Base-by-base conservation (phyloP, 2,888 invertebrate species). In the Eristalis intricaria region DNA sequence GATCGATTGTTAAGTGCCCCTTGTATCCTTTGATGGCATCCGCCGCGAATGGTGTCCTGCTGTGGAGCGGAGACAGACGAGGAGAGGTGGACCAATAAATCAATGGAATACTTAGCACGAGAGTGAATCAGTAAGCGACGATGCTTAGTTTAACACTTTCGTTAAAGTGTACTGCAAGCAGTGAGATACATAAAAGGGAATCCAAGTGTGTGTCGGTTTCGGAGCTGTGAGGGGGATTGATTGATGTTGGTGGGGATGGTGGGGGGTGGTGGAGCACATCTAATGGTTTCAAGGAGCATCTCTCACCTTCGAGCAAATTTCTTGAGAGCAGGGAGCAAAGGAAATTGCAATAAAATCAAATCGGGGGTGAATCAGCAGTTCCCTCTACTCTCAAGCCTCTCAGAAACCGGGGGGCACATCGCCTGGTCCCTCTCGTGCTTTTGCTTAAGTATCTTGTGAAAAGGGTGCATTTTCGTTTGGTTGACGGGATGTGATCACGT, bases 1-100 rank as follows among this genome's bases (percentile, higher is more conserved):
- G 78, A 79, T 75, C 86, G 82, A 83, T 82, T 86, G 77, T 61
- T 75, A 78, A 86, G 82, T 79, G 86, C 70, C 77, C 60, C 71
- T 69, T 23, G 29, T 40, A 32, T 58, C 43, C 19, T 66, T 60
- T 7, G 2, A 11, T 35, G 10, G 58, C 50, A 50, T 13, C 15
- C n/a, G 7, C 50, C 19, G 50, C 19, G 64, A 43, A 8, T 8
- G 66, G 3, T 11, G 11, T 11, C 61, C 71, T 38, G 38, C 29
- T 19, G 26, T 19, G 26, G 26, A 38, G 32, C 1, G 1, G 32
- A 10, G 10, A 4, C 0, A 1, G 35, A 35, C 22, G 50, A 64
- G 58, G 50, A 29, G 26, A 29, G 26, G 35, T 50, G 40, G 32
- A 86, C 82, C 82, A 82, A 82, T 86, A 82, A 86, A 86, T 60